These are phyloP conservation scores for Chlorops oryzae DNA, from an alignment of 1,140 invertebrate species.

Conservation along the genomic window DNA sequence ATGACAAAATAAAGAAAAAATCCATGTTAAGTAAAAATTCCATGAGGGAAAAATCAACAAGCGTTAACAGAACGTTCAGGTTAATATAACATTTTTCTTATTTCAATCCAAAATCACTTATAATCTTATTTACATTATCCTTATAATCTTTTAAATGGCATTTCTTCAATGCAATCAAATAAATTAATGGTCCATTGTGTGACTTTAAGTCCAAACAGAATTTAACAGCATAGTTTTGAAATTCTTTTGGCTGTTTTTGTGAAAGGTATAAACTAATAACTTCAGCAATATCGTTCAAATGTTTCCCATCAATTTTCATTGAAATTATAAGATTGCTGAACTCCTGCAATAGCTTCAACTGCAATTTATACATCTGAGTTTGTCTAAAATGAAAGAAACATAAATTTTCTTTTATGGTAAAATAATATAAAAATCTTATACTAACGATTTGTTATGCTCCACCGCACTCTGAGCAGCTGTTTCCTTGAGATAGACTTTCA, in stretches of 20 bases:
- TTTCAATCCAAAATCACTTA: constrained; percentile 1
- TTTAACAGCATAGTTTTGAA: constrained; percentile 43
- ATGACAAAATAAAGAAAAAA: too few relatives aligned
- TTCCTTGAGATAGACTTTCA: constrained; percentile 31
- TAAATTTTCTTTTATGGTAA: constrained; percentile 37
- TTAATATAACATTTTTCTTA: too few relatives aligned
- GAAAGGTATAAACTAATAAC: constrained; percentile 50
- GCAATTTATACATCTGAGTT: constrained; percentile 56
- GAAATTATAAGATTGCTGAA: constrained; percentile 48
- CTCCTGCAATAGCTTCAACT: constrained; percentile 48
- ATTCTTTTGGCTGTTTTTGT: constrained; percentile 46
- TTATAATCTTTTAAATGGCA: constrained; percentile 32
- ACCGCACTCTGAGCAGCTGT: constrained; percentile 22
- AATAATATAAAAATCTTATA: background rate
- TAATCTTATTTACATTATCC: constrained; percentile 21
- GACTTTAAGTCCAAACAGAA: constrained; percentile 19
- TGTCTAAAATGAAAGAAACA: constrained; percentile 37
- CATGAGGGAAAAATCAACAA: too few relatives aligned
- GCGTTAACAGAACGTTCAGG: too few relatives aligned
- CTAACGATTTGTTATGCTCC: constrained; percentile 21
- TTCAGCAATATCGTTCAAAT: constrained; percentile 49
- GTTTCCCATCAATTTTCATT: constrained; percentile 50
- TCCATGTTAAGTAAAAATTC: too few relatives aligned
- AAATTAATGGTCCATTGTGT: constrained; percentile 39
- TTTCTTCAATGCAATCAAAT: constrained; percentile 32